Conservation (phyloP, 2,113 vertebrate genomes). For the Apodemus sylvaticus region DNA sequence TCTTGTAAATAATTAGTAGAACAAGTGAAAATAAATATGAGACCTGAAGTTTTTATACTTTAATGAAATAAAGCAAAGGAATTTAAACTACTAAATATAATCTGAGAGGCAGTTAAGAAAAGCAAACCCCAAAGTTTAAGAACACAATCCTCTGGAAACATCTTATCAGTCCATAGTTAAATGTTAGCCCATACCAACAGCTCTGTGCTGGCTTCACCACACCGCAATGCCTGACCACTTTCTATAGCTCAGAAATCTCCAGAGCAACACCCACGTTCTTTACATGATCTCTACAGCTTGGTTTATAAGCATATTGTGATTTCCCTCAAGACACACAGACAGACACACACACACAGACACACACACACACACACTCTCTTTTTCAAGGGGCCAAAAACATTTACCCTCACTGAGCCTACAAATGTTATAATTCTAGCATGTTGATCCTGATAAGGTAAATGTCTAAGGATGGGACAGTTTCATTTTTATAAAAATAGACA, state of each 20-base stretch:
- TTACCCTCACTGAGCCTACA: slow-evolving; percentile 86
- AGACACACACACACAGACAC: slow-evolving; percentile 25
- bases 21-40: slow-evolving; percentile 92
- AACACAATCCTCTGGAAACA: slow-evolving; percentile 94
- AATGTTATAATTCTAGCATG: slow-evolving; percentile 86
- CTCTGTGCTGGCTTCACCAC: slow-evolving; percentile 90
- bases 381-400: slow-evolving; percentile 85
- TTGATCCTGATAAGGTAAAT: slow-evolving; percentile 82
- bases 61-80: slow-evolving; percentile 96
- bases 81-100: slow-evolving; percentile 91
- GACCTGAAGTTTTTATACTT: slow-evolving; percentile 96
- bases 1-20: slow-evolving; percentile 89
- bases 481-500: slow-evolving; percentile 90
- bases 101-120: slow-evolving; percentile 90
- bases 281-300: slow-evolving; percentile 91
- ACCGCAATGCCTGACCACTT: slow-evolving; percentile 89
- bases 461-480: slow-evolving; percentile 83
- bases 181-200: slow-evolving; percentile 90
- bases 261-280: slow-evolving; percentile 85
- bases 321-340: slow-evolving; percentile 78
- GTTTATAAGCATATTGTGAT: slow-evolving; percentile 87
- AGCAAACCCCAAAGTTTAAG: slow-evolving; percentile 90
- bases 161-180: slow-evolving; percentile 91
- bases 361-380: slow-evolving; percentile 59
- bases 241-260: slow-evolving; percentile 88